Base-by-base conservation (phyloP, 2,113 vertebrate genomes). In the Brachypodius melanocephalos region DNA sequence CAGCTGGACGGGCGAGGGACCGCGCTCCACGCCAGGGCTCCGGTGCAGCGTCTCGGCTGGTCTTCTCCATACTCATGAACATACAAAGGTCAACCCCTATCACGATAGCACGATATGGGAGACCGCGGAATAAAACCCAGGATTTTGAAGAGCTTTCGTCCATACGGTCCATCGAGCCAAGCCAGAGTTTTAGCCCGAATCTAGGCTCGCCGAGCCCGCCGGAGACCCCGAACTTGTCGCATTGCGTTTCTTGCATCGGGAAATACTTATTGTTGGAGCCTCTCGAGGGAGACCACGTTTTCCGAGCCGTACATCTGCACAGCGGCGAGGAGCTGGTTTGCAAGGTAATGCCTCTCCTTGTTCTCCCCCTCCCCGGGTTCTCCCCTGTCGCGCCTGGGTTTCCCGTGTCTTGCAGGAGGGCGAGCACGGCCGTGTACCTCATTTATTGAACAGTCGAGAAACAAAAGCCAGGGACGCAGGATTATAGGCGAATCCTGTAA, bases 61-160 rank as follows among this genome's bases (percentile, higher is more conserved):
- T 85, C 97, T 98, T 96, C 97, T 98, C 92, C 96, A 99, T 98
- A 98, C 99, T 98, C 98, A 99, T 99, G 99, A 99, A 99, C 99
- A 99, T 99, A 99, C 99, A 99, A 98, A 99, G 99, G 98, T 99
- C 99, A 96, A 99, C 98, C 98, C 99, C 99, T 96, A 99, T 99
- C 98, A 98, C 98, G 97, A 99, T 99, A 98, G 98, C 99, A 97
- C 99, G 99, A 95, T 99, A 99, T 99, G 99, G 99, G 98, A 98
- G 99, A 98, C 98, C 99, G 97, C 98, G 99, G 97, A 99, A 99
- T 98, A 99, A 99, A 99, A 98, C 98, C 97, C 99, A 99, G 98
- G 99, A 99, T 98, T 99, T 99, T 85, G 99, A 99, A 91, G 99
- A 99, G 90, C 96, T 99, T 85, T 98, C 99, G 97, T 99, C 99